phyloP scores from a whole-genome alignment of 35 echinoderm and acorn worm genomes.

The Heliocidaris erythrogramma region DNA sequence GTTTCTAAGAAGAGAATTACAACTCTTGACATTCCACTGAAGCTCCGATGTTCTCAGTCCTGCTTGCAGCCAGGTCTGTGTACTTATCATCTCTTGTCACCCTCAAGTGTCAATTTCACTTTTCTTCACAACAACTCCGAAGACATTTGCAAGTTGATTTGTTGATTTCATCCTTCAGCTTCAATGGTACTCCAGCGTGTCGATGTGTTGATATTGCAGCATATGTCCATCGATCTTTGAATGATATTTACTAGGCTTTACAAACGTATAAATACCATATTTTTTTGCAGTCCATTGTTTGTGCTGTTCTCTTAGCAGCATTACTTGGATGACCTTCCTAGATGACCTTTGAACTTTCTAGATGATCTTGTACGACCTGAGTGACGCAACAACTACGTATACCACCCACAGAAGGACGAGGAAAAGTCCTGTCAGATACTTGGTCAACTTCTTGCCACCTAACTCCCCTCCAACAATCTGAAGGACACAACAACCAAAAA shows the following conservation, averaged over 20 bases:
- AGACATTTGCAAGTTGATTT: background rate
- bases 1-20: background rate
- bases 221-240: background rate
- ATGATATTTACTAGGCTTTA: too few relatives aligned
- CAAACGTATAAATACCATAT: too few relatives aligned
- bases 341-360: background rate
- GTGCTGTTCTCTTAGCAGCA: background rate
- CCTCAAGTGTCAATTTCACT: background rate
- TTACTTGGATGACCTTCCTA: background rate
- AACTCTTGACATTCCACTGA: background rate
- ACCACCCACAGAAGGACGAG: constrained; percentile 67
- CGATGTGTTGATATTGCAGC: background rate
- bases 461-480: constrained; percentile 86
- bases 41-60: background rate
- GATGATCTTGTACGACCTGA: constrained; percentile 64
- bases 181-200: background rate
- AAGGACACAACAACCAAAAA: constrained; percentile 31
- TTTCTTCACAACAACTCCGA: background rate
- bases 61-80: background rate
- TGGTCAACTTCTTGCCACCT: constrained; percentile 67
- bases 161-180: background rate
- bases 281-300: background rate
- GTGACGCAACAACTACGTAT: constrained; percentile 56
- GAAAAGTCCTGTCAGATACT: constrained; percentile 56
- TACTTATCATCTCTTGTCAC: background rate